Base-by-base conservation (phyloP, 2,113 vertebrate genomes). In the Galeopterus variegatus region DNA sequence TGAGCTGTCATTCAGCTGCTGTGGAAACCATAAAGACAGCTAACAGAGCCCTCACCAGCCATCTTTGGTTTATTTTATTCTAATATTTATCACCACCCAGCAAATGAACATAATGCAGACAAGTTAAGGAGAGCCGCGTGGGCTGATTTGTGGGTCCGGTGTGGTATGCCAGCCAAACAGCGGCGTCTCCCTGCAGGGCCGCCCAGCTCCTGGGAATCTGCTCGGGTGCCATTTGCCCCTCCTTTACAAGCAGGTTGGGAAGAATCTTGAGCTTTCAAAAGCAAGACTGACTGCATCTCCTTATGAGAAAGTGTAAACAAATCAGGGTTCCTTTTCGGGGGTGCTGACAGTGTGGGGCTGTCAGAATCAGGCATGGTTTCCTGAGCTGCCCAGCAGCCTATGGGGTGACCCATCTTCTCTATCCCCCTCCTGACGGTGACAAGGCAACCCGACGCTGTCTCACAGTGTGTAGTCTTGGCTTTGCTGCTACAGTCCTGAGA, bases 61-160 rank as follows among this genome's bases (percentile, higher is more conserved):
- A 97, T 97, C 98, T 99, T 98, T 97, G 98, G 98, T 99, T 98
- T 98, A 98, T 98, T 99, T 99, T 99, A 99, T 99, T 99, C 98
- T 98, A 99, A 99, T 99, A 99, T 99, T 99, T 99, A 99, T 98
- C 98, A 98, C 99, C 99, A 98, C 98, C 98, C 99, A 98, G 98
- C 98, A 99, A 99, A 99, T 98, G 98, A 99, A 99, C 98, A 98
- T 97, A 99, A 98, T 98, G 97, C 98, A 98, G 99, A 98, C 98
- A 95, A 97, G 98, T 98, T 98, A 99, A 98, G 97, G 96, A 98
- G 98, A 98, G 91, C 97, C 84, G 98, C 36, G 97, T 95, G 95
- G 96, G 94, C 97, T 98, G 98, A 98, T 99, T 98, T 98, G 98
- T 98, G 98, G 97, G 98, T 97, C 98, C 93, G 83, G 90, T 93